Conservation (phyloP, 2,113 vertebrate genomes). For the Taxidea taxus region DNA sequence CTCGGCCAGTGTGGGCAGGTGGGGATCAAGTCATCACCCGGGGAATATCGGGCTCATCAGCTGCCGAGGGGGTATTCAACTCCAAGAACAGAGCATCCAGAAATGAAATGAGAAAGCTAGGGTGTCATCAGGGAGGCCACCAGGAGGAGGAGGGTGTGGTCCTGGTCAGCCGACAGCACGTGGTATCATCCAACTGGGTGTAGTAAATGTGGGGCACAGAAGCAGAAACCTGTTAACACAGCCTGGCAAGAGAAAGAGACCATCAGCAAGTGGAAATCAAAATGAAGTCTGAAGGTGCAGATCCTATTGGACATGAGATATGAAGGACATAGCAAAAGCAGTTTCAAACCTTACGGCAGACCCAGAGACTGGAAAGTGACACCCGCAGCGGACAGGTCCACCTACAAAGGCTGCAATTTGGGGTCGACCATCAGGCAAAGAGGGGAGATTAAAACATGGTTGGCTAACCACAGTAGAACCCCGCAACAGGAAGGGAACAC, state of each 20-base stretch:
- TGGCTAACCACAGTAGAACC: too few relatives aligned
- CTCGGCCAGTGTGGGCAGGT: not conserved
- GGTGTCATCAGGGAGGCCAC: not conserved
- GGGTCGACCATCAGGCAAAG: not conserved
- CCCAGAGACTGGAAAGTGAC: not conserved
- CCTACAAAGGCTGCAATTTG: not conserved
- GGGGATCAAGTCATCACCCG: too few relatives aligned
- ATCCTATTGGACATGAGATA: accelerated
- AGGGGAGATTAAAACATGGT: not conserved
- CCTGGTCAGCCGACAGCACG: not conserved
- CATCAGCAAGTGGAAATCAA: not conserved
- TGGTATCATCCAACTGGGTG: not conserved
- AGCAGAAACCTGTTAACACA: not conserved
- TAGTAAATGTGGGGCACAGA: too few relatives aligned
- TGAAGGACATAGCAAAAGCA: not conserved
- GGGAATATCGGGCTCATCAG: not conserved
- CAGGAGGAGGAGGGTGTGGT: not conserved
- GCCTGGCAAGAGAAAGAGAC: not conserved
- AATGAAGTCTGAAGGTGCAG: not conserved
- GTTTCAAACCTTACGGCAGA: not conserved
- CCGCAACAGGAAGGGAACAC: not conserved
- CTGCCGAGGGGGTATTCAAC: not conserved
- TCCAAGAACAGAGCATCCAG: not conserved
- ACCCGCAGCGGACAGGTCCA: accelerated
- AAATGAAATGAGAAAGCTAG: not conserved